Percentiles rank a stretch among this genome's conserved stretches.
phyloP scores from a whole-genome alignment of 1,140 invertebrate species.

The Batillaria attramentaria region DNA sequence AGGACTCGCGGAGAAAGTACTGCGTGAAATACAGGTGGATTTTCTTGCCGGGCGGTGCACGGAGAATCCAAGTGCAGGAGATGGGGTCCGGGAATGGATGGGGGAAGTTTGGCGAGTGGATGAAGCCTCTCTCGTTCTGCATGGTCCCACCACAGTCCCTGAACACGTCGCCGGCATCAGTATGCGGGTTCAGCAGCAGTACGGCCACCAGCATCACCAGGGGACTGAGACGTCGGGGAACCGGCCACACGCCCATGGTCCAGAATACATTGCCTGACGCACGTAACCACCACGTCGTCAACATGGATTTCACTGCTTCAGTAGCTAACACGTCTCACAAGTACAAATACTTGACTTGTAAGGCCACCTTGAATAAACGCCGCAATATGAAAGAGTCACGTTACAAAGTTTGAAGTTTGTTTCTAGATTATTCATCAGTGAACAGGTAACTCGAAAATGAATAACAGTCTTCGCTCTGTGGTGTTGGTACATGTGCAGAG shows the following conservation, averaged over 20 bases:
- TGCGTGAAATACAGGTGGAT: slow-evolving; percentile 91
- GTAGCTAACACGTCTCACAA: not conserved
- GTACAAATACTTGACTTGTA: too few species aligned
- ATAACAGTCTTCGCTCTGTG: too few species aligned
- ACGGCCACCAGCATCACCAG: not conserved
- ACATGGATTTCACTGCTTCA: not conserved
- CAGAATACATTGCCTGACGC: too few species aligned
- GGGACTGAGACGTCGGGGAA: not conserved
- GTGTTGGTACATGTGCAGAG: too few species aligned
- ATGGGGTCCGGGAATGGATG: slow-evolving; percentile 84
- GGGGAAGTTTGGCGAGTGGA: slow-evolving; percentile 89
- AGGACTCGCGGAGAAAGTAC: slow-evolving; percentile 85
- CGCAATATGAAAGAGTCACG: too few species aligned
- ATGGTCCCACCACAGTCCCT: slow-evolving; percentile 53
- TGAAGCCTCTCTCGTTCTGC: slow-evolving; percentile 68
- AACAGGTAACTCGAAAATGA: too few species aligned
- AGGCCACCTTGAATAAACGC: too few species aligned
- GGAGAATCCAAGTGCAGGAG: slow-evolving; percentile 88
- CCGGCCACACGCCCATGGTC: too few species aligned
- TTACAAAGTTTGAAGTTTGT: too few species aligned
- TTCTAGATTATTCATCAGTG: too few species aligned
- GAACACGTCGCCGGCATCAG: slow-evolving; percentile 9
- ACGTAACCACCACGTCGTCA: too few species aligned
- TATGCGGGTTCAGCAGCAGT: not conserved
- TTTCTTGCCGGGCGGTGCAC: slow-evolving; percentile 76